Base-by-base conservation (phyloP, 2,113 vertebrate genomes). In the Carassius auratus region DNA sequence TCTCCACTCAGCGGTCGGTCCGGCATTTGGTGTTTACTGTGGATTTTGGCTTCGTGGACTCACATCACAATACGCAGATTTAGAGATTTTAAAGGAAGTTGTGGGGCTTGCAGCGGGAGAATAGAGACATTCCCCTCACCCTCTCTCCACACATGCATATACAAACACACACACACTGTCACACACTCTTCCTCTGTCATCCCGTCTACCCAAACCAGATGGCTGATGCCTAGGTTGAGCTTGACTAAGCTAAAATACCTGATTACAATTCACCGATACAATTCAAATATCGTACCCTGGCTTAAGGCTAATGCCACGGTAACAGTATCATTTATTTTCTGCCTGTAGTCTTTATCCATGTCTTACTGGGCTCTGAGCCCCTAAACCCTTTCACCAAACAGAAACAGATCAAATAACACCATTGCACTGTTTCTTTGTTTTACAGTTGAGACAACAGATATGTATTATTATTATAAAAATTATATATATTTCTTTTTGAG, bases 241-340 rank as follows among this genome's bases (percentile, higher is more conserved):
- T 95, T 92, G 93, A 94, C 96, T 97, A 96, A 96, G 96, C 97
- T 97, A 97, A 98, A 99, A 97, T 96, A 98, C 96, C 97, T 98
- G 96, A 98, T 99, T 98, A 97, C 94, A 94, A 99, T 99, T 99
- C 97, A 94, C 88, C 92, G 94, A 95, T 95, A 96, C 94, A 95
- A 96, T 95, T 97, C 94, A 92, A 95, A 96, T 95, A 95, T 93
- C 94, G 95, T 95, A 95, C 93, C 92, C 90, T 89, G 96, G 97
- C 96, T 99, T 98, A 99, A 89, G 93, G 95, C 94, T 98, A 98
- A 98, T 96, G 94, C 97, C 96, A 92, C 92, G 90, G 96, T 97
- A 97, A 98, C 96, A 97, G 97, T 97, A 97, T 97, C 95, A 98
- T 98, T 98, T 98, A 97, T 98, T 98, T 96, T 94, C 93, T 93